Evolutionary conservation across 2,113 vertebrate genomes (phyloP), one percentile per base, ranked within the genome.

Genomic region (Tenrec ecaudatus): DNA sequence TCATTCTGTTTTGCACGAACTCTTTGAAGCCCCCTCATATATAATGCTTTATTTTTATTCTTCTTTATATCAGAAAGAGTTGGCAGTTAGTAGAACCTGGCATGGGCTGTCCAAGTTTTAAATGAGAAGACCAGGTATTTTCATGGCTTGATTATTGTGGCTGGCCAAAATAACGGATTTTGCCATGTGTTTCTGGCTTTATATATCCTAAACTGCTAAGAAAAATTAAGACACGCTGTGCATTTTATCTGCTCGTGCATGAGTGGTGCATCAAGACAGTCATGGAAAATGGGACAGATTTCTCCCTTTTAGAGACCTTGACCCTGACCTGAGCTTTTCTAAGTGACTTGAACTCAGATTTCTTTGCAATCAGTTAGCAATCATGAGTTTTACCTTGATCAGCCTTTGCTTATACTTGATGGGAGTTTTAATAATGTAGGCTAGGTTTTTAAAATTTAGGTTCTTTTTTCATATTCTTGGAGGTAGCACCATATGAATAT

Each of bases 1-100:
- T 53, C 47, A 53, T 53, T 53, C 47, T 53, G 47, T 53, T 7
- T 53, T 53, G 6, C 47, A 53, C 9, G 12, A 53, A 53, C 47
- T 53, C 47, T 53, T 53, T 53, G 47, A 53, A 53, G 47, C 12
- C 47, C 2, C 47, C 47, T 53, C 71, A 57, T 23, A 76, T 33
- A 27, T 76, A 27, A 71, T 71, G 33, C 33, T 58, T 92, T 95
- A 3, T 23, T 75, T 88, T 81, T 84, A 25, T 73, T 88, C 83
- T 77, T 84, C n/a, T 93, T 95, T 82, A 20, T 88, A 53, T 95
- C n/a, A 80, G 38, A 69, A 78, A 80, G 33, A 43, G 2, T 78
- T 82, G 31, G 40, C 62, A 17, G n/a, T 80, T 86, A 85, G 69
- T 90, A 87, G 88, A 90, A 57, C n/a, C 89, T 86, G 33, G 3